These are phyloP conservation scores for Heliconius hermathena DNA, from an alignment of 1,140 invertebrate species.

Conservation along the genomic window DNA sequence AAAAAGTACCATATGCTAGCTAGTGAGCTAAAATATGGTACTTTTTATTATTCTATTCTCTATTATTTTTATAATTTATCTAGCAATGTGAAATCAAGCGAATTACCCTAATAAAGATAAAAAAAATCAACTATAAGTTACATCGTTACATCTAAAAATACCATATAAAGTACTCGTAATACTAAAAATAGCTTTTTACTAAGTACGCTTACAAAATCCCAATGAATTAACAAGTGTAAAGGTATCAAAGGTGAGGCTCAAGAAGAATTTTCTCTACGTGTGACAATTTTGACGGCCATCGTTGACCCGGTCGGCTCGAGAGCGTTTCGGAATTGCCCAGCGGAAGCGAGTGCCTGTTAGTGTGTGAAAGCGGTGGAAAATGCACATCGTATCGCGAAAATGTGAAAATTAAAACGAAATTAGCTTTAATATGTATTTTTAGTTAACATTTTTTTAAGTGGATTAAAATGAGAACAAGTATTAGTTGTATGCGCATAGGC, in stretches of 20 bases:
- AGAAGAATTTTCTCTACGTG: constrained; percentile 8
- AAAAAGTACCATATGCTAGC: no score
- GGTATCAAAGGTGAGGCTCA: not conserved
- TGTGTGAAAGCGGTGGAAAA: constrained; percentile 5
- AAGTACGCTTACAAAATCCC: not conserved
- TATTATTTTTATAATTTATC: no score
- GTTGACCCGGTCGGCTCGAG: constrained; percentile 14
- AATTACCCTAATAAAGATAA: no score
- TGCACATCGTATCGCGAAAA: constrained; percentile 4
- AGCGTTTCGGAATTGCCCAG: not conserved
- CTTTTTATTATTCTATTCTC: no score
- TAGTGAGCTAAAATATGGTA: no score
- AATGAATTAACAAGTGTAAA: constrained; percentile 9
- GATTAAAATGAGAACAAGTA: not conserved
- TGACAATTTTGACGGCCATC: constrained; percentile 13
- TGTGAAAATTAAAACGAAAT: not conserved
- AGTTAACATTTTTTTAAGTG: not conserved
- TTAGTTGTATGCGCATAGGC: no score
- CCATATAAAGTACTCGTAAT: no score
- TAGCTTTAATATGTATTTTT: not conserved
- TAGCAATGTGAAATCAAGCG: no score
- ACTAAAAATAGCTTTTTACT: not conserved
- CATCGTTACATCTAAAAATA: no score
- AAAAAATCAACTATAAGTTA: no score
- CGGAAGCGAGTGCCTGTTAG: constrained; percentile 1